Conservation (phyloP, 2,888 invertebrate genomes). For the Shargacucullia verbasci region DNA sequence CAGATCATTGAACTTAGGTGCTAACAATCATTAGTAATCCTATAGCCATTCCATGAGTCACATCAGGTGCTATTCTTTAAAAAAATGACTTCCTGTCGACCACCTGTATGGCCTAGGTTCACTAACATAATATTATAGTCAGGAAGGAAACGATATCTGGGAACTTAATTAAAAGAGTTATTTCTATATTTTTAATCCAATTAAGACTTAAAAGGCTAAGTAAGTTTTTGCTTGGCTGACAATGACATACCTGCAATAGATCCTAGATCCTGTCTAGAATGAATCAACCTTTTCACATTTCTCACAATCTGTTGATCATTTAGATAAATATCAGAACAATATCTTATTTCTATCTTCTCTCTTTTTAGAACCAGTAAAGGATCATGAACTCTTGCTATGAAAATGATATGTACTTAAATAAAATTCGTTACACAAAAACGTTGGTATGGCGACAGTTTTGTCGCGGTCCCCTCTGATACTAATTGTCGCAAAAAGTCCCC, state of each 20-base stretch:
- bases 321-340: too few species aligned
- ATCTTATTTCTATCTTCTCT: too few species aligned
- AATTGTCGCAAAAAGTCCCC: slow-evolving; percentile 68
- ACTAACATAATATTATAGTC: slow-evolving; percentile 1
- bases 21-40: slow-evolving; percentile 38
- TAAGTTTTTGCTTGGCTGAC: neutral
- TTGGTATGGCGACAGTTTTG: slow-evolving; percentile 43
- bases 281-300: neutral
- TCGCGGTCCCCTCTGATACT: slow-evolving; percentile 54
- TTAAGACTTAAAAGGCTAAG: neutral
- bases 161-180: slow-evolving; percentile 8
- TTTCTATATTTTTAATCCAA: slow-evolving; percentile 3
- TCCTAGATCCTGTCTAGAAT: too few species aligned
- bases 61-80: slow-evolving; percentile 17
- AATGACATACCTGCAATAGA: neutral
- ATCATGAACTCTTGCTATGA: too few species aligned
- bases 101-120: slow-evolving; percentile 8
- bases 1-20: slow-evolving; percentile 31
- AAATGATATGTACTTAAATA: slow-evolving; percentile 9
- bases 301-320: too few species aligned
- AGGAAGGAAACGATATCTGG: slow-evolving; percentile 8
- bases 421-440: slow-evolving; percentile 34
- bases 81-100: slow-evolving; percentile 28
- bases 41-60: slow-evolving; percentile 35
- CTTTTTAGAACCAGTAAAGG: too few species aligned